Conservation (phyloP, 2,113 vertebrate species). For the Stegostoma tigrinum region DNA sequence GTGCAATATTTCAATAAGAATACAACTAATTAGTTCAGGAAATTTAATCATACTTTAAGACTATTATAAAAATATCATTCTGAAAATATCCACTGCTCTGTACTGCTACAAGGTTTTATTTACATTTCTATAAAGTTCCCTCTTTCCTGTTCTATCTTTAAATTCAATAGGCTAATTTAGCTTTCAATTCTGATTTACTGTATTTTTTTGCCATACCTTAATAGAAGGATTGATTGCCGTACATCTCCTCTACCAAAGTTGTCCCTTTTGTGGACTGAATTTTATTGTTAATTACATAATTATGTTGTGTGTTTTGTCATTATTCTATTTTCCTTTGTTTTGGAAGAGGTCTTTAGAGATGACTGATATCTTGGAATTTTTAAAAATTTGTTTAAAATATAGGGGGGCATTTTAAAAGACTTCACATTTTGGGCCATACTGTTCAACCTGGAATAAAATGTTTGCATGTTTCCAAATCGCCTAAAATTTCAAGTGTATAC, state of each 20-base stretch:
- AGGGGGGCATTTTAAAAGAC: not conserved
- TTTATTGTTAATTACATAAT: not conserved
- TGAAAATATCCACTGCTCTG: not conserved
- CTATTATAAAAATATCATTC: not conserved
- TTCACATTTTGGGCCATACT: not conserved
- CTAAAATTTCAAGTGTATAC: not conserved
- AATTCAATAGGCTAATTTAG: not conserved
- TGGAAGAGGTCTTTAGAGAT: not conserved
- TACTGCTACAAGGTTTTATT: not conserved
- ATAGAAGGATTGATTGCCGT: not conserved
- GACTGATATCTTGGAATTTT: not conserved
- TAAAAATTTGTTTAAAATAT: not conserved
- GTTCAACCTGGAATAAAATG: not conserved
- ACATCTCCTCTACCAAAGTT: not conserved
- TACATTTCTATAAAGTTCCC: not conserved
- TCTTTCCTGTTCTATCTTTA: not conserved
- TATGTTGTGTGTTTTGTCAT: not conserved
- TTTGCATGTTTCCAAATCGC: not conserved
- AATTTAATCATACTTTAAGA: not conserved
- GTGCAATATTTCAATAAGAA: not conserved
- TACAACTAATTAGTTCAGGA: not conserved
- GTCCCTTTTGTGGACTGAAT: not conserved
- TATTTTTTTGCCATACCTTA: too few species aligned
- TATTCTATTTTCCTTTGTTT: not conserved
- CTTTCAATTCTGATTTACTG: not conserved